Base-by-base conservation (phyloP, 1,140 invertebrate species). In the Drosophila asahinai region DNA sequence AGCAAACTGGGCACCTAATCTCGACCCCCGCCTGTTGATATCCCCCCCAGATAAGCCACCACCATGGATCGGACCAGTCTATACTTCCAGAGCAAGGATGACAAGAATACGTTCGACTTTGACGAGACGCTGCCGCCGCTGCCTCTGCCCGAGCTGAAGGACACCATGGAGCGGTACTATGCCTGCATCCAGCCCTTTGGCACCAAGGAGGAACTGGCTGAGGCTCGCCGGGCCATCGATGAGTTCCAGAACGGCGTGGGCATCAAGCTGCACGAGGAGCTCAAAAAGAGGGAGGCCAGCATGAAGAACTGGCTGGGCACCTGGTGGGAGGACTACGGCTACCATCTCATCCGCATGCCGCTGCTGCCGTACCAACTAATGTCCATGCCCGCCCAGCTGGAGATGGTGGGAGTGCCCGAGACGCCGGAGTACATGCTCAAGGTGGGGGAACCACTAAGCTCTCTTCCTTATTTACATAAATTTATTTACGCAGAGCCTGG, bases 271-370 rank as follows among this genome's bases (percentile, higher is more conserved):
- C 96, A 97, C 82, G 77, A 94, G 94, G 61, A 96, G 95, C 91
- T 97, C 94, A 95, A 92, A 33, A 61, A 93, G 91, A 54, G 94
- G 93, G 91, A 93, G 94, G 42, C 94, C 94, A 80, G 66, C 15
- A 80, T 92, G 73, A 86, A 79, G 71, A 93, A 93, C 73, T 93
- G 93, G 92, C 61, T 93, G 75, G 92, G 93, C 19, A 95, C 95
- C 92, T 96, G 95, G 95, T 97, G 96, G 96, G 96, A 97, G 91
- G 95, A 96, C 81, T 96, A 95, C 92, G 95, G 96, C 1, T 97
- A 97, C 90, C 93, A 96, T 27, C 81, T 94, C 54, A 93, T 95
- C 17, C 93, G 96, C 38, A 93, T 94, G 47, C 95, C 96, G 0
- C 93, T 96, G 19, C 94, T 96, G 94, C 93, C 93, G 30, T 93